Base-by-base conservation (phyloP, 2,888 invertebrate genomes). In the Proisotoma minuta region DNA sequence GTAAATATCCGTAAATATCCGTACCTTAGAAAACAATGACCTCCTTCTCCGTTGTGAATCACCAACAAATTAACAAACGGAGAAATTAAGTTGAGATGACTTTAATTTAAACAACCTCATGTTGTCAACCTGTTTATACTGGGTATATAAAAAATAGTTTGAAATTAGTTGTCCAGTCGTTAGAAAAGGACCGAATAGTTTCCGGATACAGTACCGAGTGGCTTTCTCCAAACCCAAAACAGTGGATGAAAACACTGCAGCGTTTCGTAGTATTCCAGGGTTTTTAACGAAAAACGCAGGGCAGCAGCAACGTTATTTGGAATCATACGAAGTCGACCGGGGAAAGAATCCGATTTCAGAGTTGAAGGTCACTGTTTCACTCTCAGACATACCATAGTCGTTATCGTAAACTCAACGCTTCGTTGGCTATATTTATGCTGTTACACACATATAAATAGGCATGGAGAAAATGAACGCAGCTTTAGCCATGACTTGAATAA, bases 191-290 rank as follows among this genome's bases (percentile, higher is more conserved):
- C 53, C 53, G 53, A 54, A 54, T 24, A 8, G 20, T 5, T 29
- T 18, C 39, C 53, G 28, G 53, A 54, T 39, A 54, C 28, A 54
- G 18, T 12, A 34, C 53, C 53, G 53, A 54, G 51, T 51, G 51
- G n/a, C n/a, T n/a, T 27, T 18, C 34, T 43, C 43, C 5, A 43
- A 5, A 43, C 15, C 43, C 15, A 18, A 43, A 43, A 43, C 20
- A 43, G 18, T 12, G 43, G 43, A 43, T 43, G 43, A 43, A 43
- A 43, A 43, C 43, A 43, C 43, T 43, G 43, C 5, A 5, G 43
- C 18, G 15, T 43, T 43, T 4, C 18, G 43, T 43, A 43, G 43
- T 43, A 34, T 34, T 34, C n/a, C n/a, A n/a, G 20, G 43, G 5
- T 43, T 43, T n/a, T 15, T 43, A 43, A 12, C 5, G 43, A 43